Conservation (phyloP, 1,140 invertebrate species). For the Trachymyrmex septentrionalis region DNA sequence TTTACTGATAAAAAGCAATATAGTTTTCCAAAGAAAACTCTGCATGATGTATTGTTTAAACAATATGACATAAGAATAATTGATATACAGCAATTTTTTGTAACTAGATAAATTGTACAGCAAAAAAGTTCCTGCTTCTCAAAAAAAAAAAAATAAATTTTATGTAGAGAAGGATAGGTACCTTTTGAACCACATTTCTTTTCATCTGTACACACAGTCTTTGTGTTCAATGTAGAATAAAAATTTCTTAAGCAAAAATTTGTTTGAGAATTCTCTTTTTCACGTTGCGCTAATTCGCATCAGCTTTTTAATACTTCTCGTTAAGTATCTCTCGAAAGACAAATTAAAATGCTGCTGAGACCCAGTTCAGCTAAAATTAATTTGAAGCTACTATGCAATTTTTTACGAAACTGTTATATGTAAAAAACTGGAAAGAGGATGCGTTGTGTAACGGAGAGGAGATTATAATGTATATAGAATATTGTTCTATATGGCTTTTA, state of each 20-base stretch:
- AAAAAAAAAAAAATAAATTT: not conserved
- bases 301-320: slow-evolving; percentile 4
- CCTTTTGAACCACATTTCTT: not conserved
- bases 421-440: not conserved
- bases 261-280: not conserved
- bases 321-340: slow-evolving; percentile 9
- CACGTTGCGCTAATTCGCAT: not conserved
- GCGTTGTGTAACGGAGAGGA: not conserved
- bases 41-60: not conserved
- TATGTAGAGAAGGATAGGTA: not conserved
- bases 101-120: not conserved
- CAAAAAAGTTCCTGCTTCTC: not conserved
- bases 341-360: slow-evolving; percentile 9
- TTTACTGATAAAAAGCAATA: slow-evolving; percentile 22
- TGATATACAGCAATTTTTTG: slow-evolving; percentile 1
- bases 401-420: slow-evolving; percentile 16
- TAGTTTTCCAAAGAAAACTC: not conserved
- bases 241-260: slow-evolving; percentile 17
- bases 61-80: not conserved
- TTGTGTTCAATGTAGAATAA: not conserved
- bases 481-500: not conserved
- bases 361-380: slow-evolving; percentile 4
- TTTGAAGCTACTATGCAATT: not conserved
- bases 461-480: not conserved
- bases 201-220: not conserved